Evolutionary conservation across 2,888 invertebrate species (phyloP), one percentile per base, ranked within the genome.

Genomic region (Sminthurinus aureus): DNA sequence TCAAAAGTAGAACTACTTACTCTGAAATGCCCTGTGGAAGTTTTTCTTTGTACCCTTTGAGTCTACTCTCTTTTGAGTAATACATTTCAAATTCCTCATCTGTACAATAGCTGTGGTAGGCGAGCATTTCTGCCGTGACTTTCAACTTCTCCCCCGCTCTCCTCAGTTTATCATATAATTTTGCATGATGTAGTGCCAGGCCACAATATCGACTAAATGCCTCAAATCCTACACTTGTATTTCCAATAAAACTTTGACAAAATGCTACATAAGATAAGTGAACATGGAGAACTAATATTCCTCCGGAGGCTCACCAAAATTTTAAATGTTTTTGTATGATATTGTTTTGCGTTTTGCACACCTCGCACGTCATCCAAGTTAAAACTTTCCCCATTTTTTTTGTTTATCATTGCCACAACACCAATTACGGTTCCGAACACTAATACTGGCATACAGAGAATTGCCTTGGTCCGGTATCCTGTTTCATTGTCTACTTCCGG

Each of bases 371-470:
- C 96, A 12, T 75, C 26, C 58, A 11, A 64, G 13, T 79, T 38
- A 12, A 66, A 64, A 66, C 58, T 15, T 15, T 13, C 66, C 12
- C 84, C 83, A 81, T 81, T 89, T 71, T 90, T 86, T 88, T 93
- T 93, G 89, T 93, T 93, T 18, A 96, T 95, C 96, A 96, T 96
- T 91, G 96, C 96, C 0, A 96, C 95, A 0, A 96, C 96, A 0
- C 95, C 96, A 84, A 96, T 96, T 9, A 96, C 93, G 85, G 92
- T 92, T 64, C 94, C 94, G 84, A 95, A 91, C 20, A 95, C 95
- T 90, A 94, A 95, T 69, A 96, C 94, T 0, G 96, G 96, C 96
- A 96, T 96, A 90, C 96, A 96, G 0, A 96, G 92, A 73, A 96
- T 95, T 51, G 93, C 94, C 86, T 73, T 89, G 90, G 89, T 92